phyloP scores from a whole-genome alignment of 2,113 vertebrate genomes.

The Apodemus sylvaticus region DNA sequence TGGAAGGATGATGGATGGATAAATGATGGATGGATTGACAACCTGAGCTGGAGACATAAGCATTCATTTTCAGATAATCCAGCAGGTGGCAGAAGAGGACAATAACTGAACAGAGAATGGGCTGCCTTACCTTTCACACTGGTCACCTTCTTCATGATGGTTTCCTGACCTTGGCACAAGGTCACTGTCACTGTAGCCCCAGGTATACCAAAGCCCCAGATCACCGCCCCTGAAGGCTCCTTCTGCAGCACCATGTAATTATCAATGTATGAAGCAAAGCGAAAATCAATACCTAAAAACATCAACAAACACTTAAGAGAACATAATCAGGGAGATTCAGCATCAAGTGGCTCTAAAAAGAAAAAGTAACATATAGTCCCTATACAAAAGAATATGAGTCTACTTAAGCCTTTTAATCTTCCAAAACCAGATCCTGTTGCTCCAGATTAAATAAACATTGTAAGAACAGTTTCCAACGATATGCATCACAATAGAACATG shows the following conservation, averaged over 20 bases:
- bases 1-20: background rate
- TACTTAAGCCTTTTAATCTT: background rate
- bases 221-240: constrained; percentile 87
- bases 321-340: background rate
- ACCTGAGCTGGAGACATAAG: background rate
- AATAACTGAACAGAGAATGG: constrained; percentile 43
- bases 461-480: constrained; percentile 2
- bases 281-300: constrained; percentile 81
- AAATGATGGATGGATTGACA: background rate
- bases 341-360: background rate
- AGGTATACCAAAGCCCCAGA: constrained; percentile 90
- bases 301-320: constrained; percentile 16
- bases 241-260: constrained; percentile 94
- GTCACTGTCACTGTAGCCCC: constrained; percentile 81
- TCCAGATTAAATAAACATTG: constrained; percentile 39
- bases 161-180: constrained; percentile 50
- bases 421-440: background rate
- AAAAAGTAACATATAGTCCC: background rate
- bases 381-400: background rate
- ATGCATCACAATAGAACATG: background rate
- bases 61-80: constrained; percentile 61
- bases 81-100: constrained; percentile 78
- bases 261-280: constrained; percentile 91
- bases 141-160: constrained; percentile 74
- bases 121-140: constrained; percentile 78